These are phyloP conservation scores for Epinotia demarniana DNA, from an alignment of 2,888 invertebrate genomes.

Conservation along the genomic window DNA sequence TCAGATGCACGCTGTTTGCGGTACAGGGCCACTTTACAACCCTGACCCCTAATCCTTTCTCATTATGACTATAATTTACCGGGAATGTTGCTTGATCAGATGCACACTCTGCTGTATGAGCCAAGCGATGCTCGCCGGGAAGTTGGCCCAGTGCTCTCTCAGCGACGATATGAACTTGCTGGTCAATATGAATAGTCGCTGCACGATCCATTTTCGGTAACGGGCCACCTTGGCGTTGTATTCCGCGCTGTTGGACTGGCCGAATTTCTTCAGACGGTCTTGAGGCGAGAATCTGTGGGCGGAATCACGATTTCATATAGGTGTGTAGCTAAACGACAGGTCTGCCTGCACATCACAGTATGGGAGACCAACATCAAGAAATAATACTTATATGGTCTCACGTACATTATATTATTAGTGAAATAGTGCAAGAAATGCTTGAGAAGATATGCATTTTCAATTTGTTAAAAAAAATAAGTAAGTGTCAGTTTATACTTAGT, in stretches of 20 bases:
- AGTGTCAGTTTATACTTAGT: too few species aligned
- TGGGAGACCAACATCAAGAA: too few species aligned
- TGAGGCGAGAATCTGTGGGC: slow-evolving; percentile 67
- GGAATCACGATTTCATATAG: neutral
- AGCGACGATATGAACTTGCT: slow-evolving; percentile 93
- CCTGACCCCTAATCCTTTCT: too few species aligned
- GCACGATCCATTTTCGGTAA: slow-evolving; percentile 92
- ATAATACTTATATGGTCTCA: too few species aligned
- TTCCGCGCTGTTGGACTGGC: slow-evolving; percentile 89
- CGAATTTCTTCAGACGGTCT: slow-evolving; percentile 89
- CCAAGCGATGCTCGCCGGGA: slow-evolving; percentile 96
- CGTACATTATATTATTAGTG: too few species aligned
- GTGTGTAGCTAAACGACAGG: too few species aligned
- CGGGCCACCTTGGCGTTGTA: slow-evolving; percentile 89
- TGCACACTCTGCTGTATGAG: slow-evolving; percentile 93
- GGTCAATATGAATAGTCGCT: slow-evolving; percentile 91
- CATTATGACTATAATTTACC: slow-evolving; percentile 53
- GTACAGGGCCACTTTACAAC: too few species aligned
- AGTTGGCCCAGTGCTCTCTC: slow-evolving; percentile 93
- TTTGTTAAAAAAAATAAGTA: too few species aligned
- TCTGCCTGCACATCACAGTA: too few species aligned
- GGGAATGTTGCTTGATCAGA: slow-evolving; percentile 75
- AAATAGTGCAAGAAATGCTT: too few species aligned
- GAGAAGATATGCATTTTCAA: too few species aligned
- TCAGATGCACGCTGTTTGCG: too few species aligned